Evolutionary conservation across 2,113 vertebrate species (phyloP), one percentile per base, ranked within the genome.

Genomic region (Geothlypis trichas): DNA sequence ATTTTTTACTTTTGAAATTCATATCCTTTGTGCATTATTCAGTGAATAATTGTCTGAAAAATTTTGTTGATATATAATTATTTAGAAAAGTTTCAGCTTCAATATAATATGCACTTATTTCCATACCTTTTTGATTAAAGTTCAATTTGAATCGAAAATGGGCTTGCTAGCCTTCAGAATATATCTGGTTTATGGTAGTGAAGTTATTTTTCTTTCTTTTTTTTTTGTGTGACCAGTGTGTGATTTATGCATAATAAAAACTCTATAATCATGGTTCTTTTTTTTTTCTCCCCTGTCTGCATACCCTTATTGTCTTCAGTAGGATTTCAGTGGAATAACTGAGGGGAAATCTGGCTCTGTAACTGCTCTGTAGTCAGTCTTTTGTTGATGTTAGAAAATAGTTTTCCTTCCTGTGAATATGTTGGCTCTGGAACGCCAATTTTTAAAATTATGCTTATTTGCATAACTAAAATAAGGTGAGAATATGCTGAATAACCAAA

Each of bases 1-100:
- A 65, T 76, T 69, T 91, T 90, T 89, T 94, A 91, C 89, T 94
- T 95, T 94, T 95, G 91, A 95, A 87, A 84, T 96, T 95, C 94
- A 93, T 96, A 87, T 79, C 77, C 84, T 97, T 94, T 95, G 87
- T 95, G 87, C 91, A 87, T 97, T 96, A 92, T 95, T 96, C 93
- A 97, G 84, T 94, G 93, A 94, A 95, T 95, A 93, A 94, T 94
- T 96, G 44, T 82, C 77, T 96, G 93, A 46, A 95, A 94, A 95
- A 94, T 41, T 94, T 90, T 94, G 80, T 95, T 92, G 74, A 75
- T 73, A 57, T 9, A 78, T 91, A 96, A 91, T 95, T 95, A 92
- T 58, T 94, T 91, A 76, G 84, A 87, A 92, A 94, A 95, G 51
- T 91, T 95, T 93, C 84, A 58, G 3, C 69, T 84, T 84, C 54